Conservation (phyloP, 2,888 invertebrate genomes). For the Torymus texanus region DNA sequence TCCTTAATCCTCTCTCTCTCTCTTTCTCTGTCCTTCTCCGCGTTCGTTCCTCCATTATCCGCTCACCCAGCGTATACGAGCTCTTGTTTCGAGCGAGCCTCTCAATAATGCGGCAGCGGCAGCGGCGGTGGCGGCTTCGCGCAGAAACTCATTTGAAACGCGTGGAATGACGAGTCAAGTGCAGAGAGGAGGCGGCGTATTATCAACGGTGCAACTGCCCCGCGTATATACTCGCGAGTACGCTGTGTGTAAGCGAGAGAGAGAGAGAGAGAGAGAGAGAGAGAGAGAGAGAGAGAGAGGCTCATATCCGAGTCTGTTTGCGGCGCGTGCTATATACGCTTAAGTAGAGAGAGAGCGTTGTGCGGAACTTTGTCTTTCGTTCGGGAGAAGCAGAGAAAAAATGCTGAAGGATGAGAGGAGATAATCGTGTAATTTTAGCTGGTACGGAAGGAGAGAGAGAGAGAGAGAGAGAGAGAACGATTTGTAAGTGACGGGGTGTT, state of each 20-base stretch:
- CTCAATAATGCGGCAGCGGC: constrained; percentile 19
- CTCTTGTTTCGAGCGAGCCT: constrained; percentile 30
- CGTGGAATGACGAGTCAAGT: constrained; percentile 37
- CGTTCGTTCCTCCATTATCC: constrained; percentile 35
- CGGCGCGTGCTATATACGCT: no score
- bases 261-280: background rate
- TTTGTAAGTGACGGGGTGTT: no score
- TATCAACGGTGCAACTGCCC: background rate
- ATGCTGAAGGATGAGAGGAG: no score
- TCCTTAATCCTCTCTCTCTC: constrained; percentile 33
- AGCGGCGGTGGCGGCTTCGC: background rate
- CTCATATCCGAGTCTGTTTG: no score
- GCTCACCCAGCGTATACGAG: no score
- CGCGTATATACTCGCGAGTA: background rate
- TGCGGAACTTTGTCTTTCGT: no score
- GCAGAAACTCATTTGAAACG: constrained; percentile 32
- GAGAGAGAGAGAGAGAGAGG: background rate
- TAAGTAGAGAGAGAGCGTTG: no score
- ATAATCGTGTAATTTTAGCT: no score
- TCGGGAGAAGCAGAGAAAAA: no score
- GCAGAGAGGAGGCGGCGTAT: background rate
- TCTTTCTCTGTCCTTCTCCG: constrained; percentile 17
- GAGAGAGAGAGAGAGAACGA: no score
- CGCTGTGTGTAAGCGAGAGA: background rate
- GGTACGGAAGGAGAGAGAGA: no score